These are phyloP conservation scores for Gordius sp. DNA, from an alignment of 2,888 invertebrate genomes.

Conservation along the genomic window DNA sequence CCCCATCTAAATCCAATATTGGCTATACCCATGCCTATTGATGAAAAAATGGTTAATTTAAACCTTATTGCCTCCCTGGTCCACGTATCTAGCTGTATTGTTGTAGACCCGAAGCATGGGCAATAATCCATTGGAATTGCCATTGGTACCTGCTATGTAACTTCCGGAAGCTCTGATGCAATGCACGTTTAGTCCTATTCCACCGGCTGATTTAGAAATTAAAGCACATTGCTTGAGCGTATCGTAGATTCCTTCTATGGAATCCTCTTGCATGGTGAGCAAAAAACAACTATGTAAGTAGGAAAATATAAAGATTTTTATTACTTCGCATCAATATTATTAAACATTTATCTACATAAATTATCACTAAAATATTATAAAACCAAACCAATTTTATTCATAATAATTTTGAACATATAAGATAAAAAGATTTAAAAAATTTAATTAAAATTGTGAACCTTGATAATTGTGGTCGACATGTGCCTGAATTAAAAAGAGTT, in stretches of 20 bases:
- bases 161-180: constrained; percentile 71
- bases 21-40: too few species aligned
- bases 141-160: constrained; percentile 72
- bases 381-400: neutral
- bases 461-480: constrained; percentile 62
- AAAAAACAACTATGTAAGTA: constrained; percentile 50
- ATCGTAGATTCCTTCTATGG: constrained; percentile 69
- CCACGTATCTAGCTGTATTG: constrained; percentile 77
- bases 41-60: too few species aligned
- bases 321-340: neutral
- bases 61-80: constrained; percentile 77
- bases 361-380: neutral
- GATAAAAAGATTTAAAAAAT: neutral
- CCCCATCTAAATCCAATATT: too few species aligned
- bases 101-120: constrained; percentile 85
- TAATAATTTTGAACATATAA: neutral
- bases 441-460: constrained; percentile 32
- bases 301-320: neutral
- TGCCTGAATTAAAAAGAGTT: constrained; percentile 78
- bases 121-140: constrained; percentile 70
- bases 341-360: neutral
- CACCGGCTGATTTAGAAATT: constrained; percentile 85
- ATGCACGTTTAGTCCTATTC: constrained; percentile 82
- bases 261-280: constrained; percentile 71
- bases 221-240: constrained; percentile 69